These are phyloP conservation scores for Zosterops hypoxanthus DNA, from an alignment of 2,113 vertebrate species.

Conservation along the genomic window DNA sequence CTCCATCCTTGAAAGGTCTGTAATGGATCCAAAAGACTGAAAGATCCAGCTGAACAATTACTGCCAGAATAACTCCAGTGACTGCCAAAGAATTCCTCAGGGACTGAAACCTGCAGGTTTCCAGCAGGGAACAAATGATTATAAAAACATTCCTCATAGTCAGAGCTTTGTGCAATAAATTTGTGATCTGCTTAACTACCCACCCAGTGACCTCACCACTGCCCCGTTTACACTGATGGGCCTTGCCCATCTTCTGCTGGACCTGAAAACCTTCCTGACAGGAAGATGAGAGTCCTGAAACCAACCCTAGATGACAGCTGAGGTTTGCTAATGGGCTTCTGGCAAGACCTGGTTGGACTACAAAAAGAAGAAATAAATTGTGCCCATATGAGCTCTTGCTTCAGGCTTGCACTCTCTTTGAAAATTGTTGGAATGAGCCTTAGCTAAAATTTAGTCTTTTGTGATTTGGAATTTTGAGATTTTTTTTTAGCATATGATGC, in stretches of 20 bases:
- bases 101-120: slow-evolving; percentile 46
- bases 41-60: slow-evolving; percentile 28
- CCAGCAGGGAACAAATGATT: slow-evolving; percentile 44
- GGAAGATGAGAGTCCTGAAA: not conserved
- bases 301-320: not conserved
- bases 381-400: slow-evolving; percentile 7
- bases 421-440: not conserved
- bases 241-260: slow-evolving; percentile 8
- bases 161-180: slow-evolving; percentile 28
- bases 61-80: slow-evolving; percentile 24
- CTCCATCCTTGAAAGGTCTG: slow-evolving; percentile 3
- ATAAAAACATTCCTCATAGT: slow-evolving; percentile 42
- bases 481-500: not conserved
- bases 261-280: not conserved
- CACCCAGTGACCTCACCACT: slow-evolving; percentile 26
- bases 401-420: not conserved
- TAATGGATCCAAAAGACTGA: not conserved
- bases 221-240: not conserved
- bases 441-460: not conserved
- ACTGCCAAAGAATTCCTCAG: slow-evolving; percentile 38
- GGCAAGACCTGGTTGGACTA: not conserved
- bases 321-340: not conserved
- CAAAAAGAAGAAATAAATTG: slow-evolving; percentile 5
- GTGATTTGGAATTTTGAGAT: not conserved
- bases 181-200: slow-evolving; percentile 13